Evolutionary conservation across 2,797 vertebrate genomes (phyloP).

Genomic region (Cyclopterus lumpus): DNA sequence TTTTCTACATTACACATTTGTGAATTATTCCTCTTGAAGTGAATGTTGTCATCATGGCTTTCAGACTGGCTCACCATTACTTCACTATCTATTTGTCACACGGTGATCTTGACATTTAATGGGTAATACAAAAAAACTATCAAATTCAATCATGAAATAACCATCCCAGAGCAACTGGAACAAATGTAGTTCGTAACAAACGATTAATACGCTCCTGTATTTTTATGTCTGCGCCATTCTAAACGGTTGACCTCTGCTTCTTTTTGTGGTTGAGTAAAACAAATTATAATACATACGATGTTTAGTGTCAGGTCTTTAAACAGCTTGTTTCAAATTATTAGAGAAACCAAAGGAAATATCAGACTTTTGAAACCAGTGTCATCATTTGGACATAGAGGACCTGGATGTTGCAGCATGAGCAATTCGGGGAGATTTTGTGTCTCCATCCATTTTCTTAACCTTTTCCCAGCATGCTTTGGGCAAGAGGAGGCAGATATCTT

Average conservation of each 20-base stretch:
- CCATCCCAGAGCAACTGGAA: neutral
- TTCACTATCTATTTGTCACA: neutral
- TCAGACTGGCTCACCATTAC: neutral
- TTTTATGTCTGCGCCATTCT: neutral
- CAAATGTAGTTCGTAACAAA: neutral
- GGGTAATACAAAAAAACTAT: neutral
- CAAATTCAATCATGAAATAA: neutral
- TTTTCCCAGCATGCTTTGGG: neutral
- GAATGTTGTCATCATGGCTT: neutral
- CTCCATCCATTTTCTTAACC: neutral
- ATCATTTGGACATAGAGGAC: neutral
- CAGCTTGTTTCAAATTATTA: neutral
- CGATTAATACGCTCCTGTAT: neutral
- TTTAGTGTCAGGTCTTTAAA: neutral
- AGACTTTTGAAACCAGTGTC: neutral
- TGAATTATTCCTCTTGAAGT: neutral
- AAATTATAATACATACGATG: rapidly evolving
- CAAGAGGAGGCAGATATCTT: too few species aligned
- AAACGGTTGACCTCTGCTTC: neutral
- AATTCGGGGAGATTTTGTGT: neutral
- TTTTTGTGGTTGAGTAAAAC: neutral
- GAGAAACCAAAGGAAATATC: neutral
- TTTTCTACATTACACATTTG: neutral
- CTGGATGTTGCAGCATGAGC: neutral
- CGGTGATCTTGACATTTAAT: neutral